These are phyloP conservation scores for Urosaurus nigricauda DNA, from an alignment of 2,797 vertebrate genomes.

Conservation along the genomic window DNA sequence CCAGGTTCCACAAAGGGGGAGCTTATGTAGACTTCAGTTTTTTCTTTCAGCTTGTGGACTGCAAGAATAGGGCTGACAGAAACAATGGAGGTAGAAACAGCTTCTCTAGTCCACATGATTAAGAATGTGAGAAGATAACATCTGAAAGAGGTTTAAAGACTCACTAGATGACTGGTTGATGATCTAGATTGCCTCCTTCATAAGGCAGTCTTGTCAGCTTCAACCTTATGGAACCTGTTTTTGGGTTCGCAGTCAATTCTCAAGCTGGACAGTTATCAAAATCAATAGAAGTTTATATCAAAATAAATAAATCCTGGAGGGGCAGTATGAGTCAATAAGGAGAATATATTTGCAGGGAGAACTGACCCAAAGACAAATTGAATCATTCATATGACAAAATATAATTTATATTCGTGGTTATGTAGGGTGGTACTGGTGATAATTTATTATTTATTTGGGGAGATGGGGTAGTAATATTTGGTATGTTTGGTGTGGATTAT, in stretches of 20 bases:
- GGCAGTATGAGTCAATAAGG: background rate
- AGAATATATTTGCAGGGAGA: conserved; percentile 27
- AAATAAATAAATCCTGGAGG: background rate
- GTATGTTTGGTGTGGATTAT: conserved; percentile 75
- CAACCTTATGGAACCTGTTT: background rate
- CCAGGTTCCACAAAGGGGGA: background rate
- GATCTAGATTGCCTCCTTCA: background rate
- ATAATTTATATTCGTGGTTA: conserved; percentile 48
- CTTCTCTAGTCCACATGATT: background rate
- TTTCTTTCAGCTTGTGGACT: no score
- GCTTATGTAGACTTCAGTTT: background rate
- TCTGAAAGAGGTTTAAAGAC: background rate
- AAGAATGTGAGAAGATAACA: background rate
- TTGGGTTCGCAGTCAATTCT: background rate
- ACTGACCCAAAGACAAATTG: conserved; percentile 11
- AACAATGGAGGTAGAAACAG: no score
- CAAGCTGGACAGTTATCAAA: background rate
- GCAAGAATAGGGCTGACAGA: background rate
- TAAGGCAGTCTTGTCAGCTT: background rate
- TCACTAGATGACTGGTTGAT: background rate
- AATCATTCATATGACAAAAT: conserved; percentile 65
- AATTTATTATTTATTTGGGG: conserved; percentile 69
- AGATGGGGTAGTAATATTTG: conserved; percentile 70
- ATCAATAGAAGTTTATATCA: background rate
- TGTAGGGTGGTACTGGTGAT: conserved; percentile 34